These are phyloP conservation scores for Thalassarche chlororhynchos DNA, from an alignment of 2,113 vertebrate species.

Conservation along the genomic window DNA sequence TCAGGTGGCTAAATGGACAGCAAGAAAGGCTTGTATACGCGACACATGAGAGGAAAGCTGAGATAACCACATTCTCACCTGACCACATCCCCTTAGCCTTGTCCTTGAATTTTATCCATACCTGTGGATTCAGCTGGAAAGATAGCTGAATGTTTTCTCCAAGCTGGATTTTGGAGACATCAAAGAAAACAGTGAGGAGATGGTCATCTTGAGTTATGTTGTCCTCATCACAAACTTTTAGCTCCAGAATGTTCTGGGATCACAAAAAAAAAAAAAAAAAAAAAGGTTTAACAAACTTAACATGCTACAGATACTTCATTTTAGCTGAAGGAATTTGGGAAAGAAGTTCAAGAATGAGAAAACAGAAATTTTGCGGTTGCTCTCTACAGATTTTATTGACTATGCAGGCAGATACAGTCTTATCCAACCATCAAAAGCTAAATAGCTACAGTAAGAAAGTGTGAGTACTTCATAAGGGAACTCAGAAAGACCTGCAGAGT, in stretches of 20 bases:
- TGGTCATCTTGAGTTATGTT: constrained; percentile 73
- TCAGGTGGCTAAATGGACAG: not conserved
- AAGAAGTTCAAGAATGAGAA: not conserved
- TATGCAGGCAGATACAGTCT: not conserved
- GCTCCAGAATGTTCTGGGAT: constrained; percentile 75
- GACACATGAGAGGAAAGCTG: not conserved
- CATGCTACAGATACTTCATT: not conserved
- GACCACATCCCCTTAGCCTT: not conserved
- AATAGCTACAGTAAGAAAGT: not conserved
- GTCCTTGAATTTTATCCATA: not conserved
- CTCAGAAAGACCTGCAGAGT: not conserved
- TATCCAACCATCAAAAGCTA: not conserved
- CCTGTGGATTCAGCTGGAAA: constrained; percentile 79
- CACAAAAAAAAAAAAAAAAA: not conserved
- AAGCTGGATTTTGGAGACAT: constrained; percentile 79
- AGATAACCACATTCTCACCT: not conserved
- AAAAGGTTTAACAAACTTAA: not conserved
- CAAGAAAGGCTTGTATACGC: not conserved
- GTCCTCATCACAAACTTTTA: constrained; percentile 79
- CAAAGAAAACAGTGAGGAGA: constrained; percentile 80
- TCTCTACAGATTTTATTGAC: not conserved
- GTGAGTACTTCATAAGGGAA: not conserved
- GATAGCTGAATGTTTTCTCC: constrained; percentile 72
- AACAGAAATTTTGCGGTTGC: not conserved
- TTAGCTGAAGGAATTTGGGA: not conserved